phyloP scores from a whole-genome alignment of 2,888 invertebrate genomes.

The Drosophila glabriapex region DNA sequence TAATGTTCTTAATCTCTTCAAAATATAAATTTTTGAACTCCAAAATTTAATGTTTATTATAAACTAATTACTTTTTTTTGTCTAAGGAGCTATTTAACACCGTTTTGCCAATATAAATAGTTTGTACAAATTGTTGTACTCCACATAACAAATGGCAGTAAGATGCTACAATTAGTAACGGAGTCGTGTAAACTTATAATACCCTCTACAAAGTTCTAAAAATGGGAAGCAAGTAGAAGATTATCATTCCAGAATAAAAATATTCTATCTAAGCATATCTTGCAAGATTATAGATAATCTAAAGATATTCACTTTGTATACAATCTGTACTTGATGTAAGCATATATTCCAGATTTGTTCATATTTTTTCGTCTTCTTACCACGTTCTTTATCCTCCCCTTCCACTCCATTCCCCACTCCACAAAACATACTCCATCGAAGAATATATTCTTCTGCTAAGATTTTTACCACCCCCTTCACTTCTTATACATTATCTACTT shows the following conservation, averaged over 20 bases:
- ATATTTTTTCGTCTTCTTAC: neutral
- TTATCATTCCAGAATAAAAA: neutral
- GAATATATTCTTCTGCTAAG: neutral
- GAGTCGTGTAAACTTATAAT: neutral
- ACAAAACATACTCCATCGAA: neutral
- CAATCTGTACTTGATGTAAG: neutral
- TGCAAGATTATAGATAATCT: neutral
- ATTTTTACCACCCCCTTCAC: neutral
- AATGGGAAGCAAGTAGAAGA: neutral
- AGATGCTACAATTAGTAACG: neutral
- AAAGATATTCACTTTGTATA: neutral
- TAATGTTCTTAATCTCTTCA: neutral
- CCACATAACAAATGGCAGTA: neutral
- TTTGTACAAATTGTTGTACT: neutral
- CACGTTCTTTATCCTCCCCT: neutral
- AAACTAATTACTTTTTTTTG: neutral
- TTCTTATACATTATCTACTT: neutral
- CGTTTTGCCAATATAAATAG: neutral
- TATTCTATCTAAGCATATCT: neutral
- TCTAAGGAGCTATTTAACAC: too few relatives aligned
- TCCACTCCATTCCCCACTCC: neutral
- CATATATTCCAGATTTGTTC: neutral
- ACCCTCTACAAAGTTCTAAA: neutral
- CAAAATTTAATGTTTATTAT: neutral
- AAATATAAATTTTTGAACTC: neutral